A percentile compares a stretch with the other conserved stretches of the same genome.
These are phyloP conservation scores for Neelides sp. DNA, from an alignment of 1,140 invertebrate genomes.

Conservation along the genomic window DNA sequence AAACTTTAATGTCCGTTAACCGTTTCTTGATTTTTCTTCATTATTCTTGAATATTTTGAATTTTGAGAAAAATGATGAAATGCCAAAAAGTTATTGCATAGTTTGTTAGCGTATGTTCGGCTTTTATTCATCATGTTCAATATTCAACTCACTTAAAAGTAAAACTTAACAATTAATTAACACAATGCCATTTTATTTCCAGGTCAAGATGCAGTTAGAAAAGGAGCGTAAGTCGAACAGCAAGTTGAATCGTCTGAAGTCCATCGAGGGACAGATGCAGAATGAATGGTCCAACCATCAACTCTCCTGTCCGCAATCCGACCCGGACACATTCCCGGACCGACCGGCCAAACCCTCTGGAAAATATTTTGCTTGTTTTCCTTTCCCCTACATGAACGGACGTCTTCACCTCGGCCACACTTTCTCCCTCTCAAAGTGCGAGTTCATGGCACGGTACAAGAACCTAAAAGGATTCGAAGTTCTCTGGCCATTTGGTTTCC, in stretches of 20 bases:
- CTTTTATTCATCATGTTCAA: too few relatives aligned
- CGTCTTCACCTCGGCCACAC: slow-evolving; percentile 93
- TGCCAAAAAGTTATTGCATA: too few relatives aligned
- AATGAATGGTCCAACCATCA: slow-evolving; percentile 63
- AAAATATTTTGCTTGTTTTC: slow-evolving; percentile 76
- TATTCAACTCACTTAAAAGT: too few relatives aligned
- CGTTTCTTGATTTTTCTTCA: too few relatives aligned
- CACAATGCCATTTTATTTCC: neutral
- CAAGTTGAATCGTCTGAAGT: slow-evolving; percentile 77
- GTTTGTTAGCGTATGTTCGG: too few relatives aligned
- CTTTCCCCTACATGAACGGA: slow-evolving; percentile 99
- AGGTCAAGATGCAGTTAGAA: too few relatives aligned
- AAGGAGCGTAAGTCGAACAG: slow-evolving; percentile 77
- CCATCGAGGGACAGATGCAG: slow-evolving; percentile 75
- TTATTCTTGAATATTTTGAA: too few relatives aligned
- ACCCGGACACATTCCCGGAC: slow-evolving; percentile 40
- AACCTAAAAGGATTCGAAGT: slow-evolving; percentile 79
- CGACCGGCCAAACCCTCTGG: slow-evolving; percentile 1
- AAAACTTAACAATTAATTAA: too few relatives aligned
- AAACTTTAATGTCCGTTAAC: too few relatives aligned
- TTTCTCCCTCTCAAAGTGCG: slow-evolving; percentile 93
- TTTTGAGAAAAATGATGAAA: too few relatives aligned
- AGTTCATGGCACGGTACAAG: slow-evolving; percentile 52
- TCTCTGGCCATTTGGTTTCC: slow-evolving; percentile 96
- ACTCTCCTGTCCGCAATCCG: slow-evolving; percentile 68